Percentiles rank a stretch among this genome's conserved stretches.
Conservation (phyloP, 2,797 vertebrate genomes). For the Anniella stebbinsi region DNA sequence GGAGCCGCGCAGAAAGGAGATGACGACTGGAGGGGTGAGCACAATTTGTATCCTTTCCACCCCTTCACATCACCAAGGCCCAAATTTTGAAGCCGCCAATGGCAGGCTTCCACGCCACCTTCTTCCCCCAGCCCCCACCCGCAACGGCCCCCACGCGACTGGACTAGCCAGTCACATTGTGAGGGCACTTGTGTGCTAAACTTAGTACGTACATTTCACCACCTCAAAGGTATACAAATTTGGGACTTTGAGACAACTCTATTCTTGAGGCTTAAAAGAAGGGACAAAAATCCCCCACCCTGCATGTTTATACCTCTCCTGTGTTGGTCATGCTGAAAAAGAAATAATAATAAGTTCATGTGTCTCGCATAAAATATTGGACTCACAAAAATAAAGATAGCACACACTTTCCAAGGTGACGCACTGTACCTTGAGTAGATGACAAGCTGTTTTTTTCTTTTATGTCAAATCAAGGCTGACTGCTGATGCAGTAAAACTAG, state of each 20-base stretch:
- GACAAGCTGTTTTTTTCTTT: slow-evolving; percentile 28
- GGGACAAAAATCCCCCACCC: neutral
- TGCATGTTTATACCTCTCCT: neutral
- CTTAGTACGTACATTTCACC: neutral
- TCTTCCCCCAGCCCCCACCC: too few species aligned
- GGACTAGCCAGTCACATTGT: too few species aligned
- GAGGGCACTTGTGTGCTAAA: too few species aligned
- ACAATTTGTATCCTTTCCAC: too few species aligned
- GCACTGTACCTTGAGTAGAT: slow-evolving; percentile 30
- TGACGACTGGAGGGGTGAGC: too few species aligned
- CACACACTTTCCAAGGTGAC: slow-evolving; percentile 32
- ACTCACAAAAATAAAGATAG: slow-evolving; percentile 15
- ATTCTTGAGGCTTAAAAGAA: neutral
- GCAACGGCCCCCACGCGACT: too few species aligned
- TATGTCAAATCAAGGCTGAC: slow-evolving; percentile 31
- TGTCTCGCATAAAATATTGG: neutral
- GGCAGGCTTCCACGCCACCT: too few species aligned
- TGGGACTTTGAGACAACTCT: neutral
- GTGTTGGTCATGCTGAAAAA: slow-evolving; percentile 18
- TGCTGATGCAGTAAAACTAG: slow-evolving; percentile 20
- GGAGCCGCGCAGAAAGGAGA: too few species aligned
- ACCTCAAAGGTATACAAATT: neutral
- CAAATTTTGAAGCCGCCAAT: too few species aligned
- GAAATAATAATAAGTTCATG: slow-evolving; percentile 8
- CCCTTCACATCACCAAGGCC: too few species aligned